Percentiles rank a stretch among this genome's conserved stretches.
Evolutionary conservation across 2,113 vertebrate species (phyloP).

Genomic region (Penelope pileata): DNA sequence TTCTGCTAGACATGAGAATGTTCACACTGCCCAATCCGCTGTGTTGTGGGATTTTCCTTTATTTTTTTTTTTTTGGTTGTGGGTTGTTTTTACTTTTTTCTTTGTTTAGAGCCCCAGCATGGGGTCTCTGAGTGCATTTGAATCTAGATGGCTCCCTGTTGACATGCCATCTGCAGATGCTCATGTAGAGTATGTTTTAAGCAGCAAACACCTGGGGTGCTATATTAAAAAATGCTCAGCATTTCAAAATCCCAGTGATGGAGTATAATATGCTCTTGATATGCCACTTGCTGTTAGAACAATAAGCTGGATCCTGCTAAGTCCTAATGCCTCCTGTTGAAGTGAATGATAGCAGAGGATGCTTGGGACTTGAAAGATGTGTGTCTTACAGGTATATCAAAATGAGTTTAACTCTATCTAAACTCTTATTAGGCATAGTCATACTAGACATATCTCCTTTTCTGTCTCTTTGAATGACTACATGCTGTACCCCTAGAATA

Average conservation of each 20-base stretch:
- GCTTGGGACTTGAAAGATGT: not conserved
- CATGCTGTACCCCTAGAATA: not conserved
- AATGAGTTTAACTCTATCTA: conserved; percentile 5
- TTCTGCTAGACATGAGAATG: not conserved
- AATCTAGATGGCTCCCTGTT: conserved; percentile 53
- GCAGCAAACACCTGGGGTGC: conserved; percentile 61
- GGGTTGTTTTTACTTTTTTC: not conserved
- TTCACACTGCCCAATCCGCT: not conserved
- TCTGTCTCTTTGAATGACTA: conserved; percentile 13
- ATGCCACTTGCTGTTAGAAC: conserved; percentile 51
- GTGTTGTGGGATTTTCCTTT: not conserved
- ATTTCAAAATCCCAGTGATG: conserved; percentile 58
- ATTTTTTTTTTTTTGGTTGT: not conserved
- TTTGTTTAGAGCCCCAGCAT: not conserved
- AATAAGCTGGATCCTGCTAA: conserved; percentile 50
- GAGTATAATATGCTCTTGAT: conserved; percentile 53
- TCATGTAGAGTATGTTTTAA: conserved; percentile 63
- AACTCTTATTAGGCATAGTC: not conserved
- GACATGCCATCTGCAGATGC: conserved; percentile 62
- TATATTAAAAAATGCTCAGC: conserved; percentile 70
- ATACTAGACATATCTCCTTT: not conserved
- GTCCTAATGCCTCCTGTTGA: conserved; percentile 39
- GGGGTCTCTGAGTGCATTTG: conserved; percentile 24
- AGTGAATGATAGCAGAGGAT: conserved; percentile 33
- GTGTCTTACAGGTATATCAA: conserved; percentile 26